Conservation (phyloP, 2,888 invertebrate species). For the Lasioglossum vierecki region DNA sequence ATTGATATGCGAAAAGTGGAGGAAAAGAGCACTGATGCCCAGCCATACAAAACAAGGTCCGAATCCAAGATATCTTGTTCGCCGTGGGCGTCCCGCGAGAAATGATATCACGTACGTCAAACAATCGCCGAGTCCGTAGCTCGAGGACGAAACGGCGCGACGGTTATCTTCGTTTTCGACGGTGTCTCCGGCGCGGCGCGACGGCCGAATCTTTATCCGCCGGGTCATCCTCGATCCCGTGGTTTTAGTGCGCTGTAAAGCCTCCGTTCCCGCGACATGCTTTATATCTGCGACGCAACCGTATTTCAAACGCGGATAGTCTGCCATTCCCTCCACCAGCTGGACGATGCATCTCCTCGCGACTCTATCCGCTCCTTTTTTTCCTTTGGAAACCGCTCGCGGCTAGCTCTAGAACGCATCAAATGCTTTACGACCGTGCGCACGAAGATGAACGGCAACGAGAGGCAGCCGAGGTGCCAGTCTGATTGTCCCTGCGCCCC, state of each 20-base stretch:
- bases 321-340: conserved; percentile 25
- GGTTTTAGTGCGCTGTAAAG: conserved; percentile 74
- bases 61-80: conserved; percentile 5
- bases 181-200: conserved; percentile 28
- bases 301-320: conserved; percentile 71
- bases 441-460: not conserved
- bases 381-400: not conserved
- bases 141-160: conserved; percentile 37
- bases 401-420: conserved; percentile 17
- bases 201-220: conserved; percentile 53
- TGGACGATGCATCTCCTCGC: conserved; percentile 32
- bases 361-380: conserved; percentile 21
- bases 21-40: not conserved
- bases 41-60: not conserved
- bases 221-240: conserved; percentile 64
- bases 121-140: conserved; percentile 50
- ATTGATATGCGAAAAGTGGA: not conserved
- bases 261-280: conserved; percentile 64
- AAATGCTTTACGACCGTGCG: conserved; percentile 10
- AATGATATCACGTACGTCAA: conserved; percentile 37
- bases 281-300: conserved; percentile 74
- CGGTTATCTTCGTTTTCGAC: conserved; percentile 49
- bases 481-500: not conserved
- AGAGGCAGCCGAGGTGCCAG: not conserved
- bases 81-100: conserved; percentile 24